Percentiles rank a stretch among this genome's conserved stretches.
phyloP scores from a whole-genome alignment of 2,888 invertebrate species.

The Sinohyriopsis cumingii region DNA sequence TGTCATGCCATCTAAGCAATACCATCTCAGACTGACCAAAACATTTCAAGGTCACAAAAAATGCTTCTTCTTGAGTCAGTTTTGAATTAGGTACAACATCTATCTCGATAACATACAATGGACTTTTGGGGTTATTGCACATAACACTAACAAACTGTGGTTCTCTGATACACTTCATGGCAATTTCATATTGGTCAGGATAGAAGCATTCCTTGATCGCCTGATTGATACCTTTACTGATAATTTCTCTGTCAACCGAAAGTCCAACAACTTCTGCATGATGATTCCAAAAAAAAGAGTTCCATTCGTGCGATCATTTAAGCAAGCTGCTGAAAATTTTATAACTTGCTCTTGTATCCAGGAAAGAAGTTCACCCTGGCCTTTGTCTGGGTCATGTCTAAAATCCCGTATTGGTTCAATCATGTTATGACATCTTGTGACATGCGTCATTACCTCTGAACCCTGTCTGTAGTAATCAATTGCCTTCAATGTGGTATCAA shows the following conservation, averaged over 20 bases:
- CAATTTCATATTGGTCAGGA: slow-evolving; percentile 24
- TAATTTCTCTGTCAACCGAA: slow-evolving; percentile 14
- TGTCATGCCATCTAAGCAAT: neutral
- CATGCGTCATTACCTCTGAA: slow-evolving; percentile 7
- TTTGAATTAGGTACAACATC: slow-evolving; percentile 33
- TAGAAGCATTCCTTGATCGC: slow-evolving; percentile 19
- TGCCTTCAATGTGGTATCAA: slow-evolving; percentile 10
- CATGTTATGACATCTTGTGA: slow-evolving; percentile 7
- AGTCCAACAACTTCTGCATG: slow-evolving; percentile 37
- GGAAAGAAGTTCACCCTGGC: neutral
- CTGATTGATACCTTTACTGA: slow-evolving; percentile 15
- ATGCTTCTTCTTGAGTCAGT: slow-evolving; percentile 22
- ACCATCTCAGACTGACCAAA: slow-evolving; percentile 4
- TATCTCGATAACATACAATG: slow-evolving; percentile 32
- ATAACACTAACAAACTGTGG: slow-evolving; percentile 39
- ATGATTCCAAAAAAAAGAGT: slow-evolving; percentile 35
- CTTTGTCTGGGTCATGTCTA: neutral
- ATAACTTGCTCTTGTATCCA: slow-evolving; percentile 14
- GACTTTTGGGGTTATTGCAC: neutral
- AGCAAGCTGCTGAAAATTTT: slow-evolving; percentile 19
- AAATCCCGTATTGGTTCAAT: slow-evolving; percentile 18
- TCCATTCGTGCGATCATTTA: slow-evolving; percentile 27
- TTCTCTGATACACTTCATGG: slow-evolving; percentile 30
- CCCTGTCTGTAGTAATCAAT: slow-evolving; percentile 11
- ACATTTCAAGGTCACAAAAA: slow-evolving; percentile 16